Conservation (phyloP, 2,888 invertebrate genomes). For the Cerastoderma edule region DNA sequence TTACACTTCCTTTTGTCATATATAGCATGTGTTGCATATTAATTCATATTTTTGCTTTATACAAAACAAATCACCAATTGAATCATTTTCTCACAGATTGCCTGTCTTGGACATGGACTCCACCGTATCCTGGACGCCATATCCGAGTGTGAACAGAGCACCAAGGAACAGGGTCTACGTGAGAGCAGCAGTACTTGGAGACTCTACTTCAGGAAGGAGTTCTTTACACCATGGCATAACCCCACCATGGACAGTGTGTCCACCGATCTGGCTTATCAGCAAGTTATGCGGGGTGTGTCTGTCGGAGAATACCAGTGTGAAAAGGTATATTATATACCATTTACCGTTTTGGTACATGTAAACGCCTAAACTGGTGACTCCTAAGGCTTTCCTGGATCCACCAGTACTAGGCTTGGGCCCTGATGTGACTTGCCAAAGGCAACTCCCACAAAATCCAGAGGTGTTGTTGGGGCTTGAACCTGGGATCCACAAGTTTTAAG, state of each 20-base stretch:
- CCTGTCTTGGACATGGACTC: constrained; percentile 76
- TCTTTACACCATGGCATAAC: constrained; percentile 76
- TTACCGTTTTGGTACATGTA: too few relatives aligned
- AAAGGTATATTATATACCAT: too few relatives aligned
- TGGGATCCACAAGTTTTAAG: too few relatives aligned
- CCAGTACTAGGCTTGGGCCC: too few relatives aligned
- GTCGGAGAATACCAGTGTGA: constrained; percentile 77
- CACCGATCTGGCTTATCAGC: constrained; percentile 75
- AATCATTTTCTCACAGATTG: constrained; percentile 72
- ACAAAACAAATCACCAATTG: too few relatives aligned
- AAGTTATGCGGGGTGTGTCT: constrained; percentile 76
- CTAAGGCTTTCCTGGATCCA: too few relatives aligned
- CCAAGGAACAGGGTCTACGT: constrained; percentile 73
- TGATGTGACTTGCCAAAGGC: too few relatives aligned
- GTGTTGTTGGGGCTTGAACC: too few relatives aligned
- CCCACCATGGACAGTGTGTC: constrained; percentile 61
- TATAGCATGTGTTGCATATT: background rate
- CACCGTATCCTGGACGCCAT: constrained; percentile 78
- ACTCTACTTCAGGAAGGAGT: constrained; percentile 77
- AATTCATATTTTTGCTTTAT: background rate
- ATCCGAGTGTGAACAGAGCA: constrained; percentile 77
- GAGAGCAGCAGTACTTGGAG: constrained; percentile 78
- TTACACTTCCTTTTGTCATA: too few relatives aligned
- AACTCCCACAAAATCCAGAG: too few relatives aligned
- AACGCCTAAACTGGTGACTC: too few relatives aligned